Evolutionary conservation across 2,888 invertebrate species (phyloP), one percentile per base, ranked within the genome.

Genomic region (Galerucella calmariensis): DNA sequence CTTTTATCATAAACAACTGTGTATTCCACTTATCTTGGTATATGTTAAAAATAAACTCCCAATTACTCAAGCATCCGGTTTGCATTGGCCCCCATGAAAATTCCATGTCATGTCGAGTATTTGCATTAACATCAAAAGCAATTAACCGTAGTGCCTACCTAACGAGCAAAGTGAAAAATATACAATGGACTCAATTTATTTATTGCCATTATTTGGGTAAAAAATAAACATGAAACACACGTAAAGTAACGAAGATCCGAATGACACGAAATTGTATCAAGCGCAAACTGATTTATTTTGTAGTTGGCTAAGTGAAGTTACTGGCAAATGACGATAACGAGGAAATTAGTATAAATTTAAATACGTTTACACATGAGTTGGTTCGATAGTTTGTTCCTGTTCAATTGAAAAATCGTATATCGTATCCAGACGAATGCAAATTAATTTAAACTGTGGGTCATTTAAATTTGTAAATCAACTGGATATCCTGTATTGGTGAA

Each of bases 81-180:
- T 51, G 14, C 14, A 41, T 58, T 67, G 9, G 58, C 44, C 16
- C n/a, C 67, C 20, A 27, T 68, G 46, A 69, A 69, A 61, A 69
- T 48, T 35, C 48, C 48, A 20, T 59, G 59, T 69, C 69, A 61
- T 41, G 61, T 35, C 35, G 35, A 35, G 5, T 68, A 59, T 68
- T 69, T 69, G 14, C 61, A 69, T 61, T 35, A 27, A 46, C 46
- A 63, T 63, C 35, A 35, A 24, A 44, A 62, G 61, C 69, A 61
- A 69, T 69, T 61, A 59, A 41, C 56, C 35, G 14, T 14, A 69
- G 14, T 69, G 51, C 61, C 10, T 61, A 69, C 8, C 58, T 35
- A 58, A 68, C 58, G 16, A 56, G 46, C 58, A 6, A 51, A 16
- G 62, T 69, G 69, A 69, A 61, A 48, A 46, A 61, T 61, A 69